Percentiles rank a stretch among this genome's conserved stretches.
These are phyloP conservation scores for Griposia aprilina DNA, from an alignment of 2,888 invertebrate species.

Conservation along the genomic window DNA sequence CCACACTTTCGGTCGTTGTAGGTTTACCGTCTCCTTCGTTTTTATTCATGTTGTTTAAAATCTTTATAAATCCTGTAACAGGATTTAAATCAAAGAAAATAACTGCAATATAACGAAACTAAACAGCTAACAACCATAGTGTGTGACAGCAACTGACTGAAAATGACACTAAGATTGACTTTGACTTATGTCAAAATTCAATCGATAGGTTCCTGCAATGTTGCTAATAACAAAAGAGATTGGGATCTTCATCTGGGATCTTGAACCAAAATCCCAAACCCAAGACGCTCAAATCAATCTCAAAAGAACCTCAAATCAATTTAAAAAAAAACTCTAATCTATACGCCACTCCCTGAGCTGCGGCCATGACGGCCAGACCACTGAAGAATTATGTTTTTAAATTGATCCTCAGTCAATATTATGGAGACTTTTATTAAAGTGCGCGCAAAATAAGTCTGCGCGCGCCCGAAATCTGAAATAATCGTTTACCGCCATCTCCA, in stretches of 20 bases:
- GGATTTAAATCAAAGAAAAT: background rate
- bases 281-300: background rate
- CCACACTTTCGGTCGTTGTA: slow-evolving; percentile 24
- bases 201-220: too few species aligned
- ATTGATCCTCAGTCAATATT: too few species aligned
- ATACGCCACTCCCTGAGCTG: background rate
- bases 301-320: background rate
- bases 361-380: background rate
- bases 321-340: background rate
- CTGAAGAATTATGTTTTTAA: background rate
- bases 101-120: background rate
- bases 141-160: background rate
- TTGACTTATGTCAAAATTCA: background rate
- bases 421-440: background rate
- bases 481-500: too few species aligned
- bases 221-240: background rate
- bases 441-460: too few species aligned
- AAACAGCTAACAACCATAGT: background rate
- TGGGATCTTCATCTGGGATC: background rate
- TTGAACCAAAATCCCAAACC: background rate
- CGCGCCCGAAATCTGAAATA: too few species aligned
- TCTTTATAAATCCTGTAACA: background rate
- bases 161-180: background rate
- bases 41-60: slow-evolving; percentile 44
- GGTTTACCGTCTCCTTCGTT: slow-evolving; percentile 42